Conservation (phyloP, 2,797 vertebrate species). For the Botia kubotai region DNA sequence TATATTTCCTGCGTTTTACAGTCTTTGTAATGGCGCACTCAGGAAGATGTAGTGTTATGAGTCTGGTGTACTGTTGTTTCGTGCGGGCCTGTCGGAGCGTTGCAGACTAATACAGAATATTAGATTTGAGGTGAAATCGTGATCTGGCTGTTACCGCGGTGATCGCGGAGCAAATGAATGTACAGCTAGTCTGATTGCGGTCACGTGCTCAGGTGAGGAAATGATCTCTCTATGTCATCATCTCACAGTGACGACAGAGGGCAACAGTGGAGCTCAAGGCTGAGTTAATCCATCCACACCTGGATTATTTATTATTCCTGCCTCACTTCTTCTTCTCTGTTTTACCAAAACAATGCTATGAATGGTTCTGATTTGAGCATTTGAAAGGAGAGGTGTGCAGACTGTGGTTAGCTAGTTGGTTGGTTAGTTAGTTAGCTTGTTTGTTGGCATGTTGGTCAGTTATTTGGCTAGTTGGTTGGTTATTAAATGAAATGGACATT, state of each 20-base stretch:
- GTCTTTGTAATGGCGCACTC: neutral
- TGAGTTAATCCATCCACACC: neutral
- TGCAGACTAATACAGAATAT: slow-evolving; percentile 10
- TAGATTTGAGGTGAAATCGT: slow-evolving; percentile 20
- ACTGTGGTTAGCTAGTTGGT: neutral
- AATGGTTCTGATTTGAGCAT: neutral
- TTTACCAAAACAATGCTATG: neutral
- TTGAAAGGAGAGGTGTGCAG: neutral
- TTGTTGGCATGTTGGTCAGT: neutral
- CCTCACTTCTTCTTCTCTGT: neutral
- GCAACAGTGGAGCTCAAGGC: slow-evolving; percentile 5
- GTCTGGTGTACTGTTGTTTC: neutral
- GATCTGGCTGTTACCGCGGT: slow-evolving; percentile 1
- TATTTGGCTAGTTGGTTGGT: neutral
- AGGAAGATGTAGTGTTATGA: slow-evolving; percentile 28
- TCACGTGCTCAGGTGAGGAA: neutral
- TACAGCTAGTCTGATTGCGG: slow-evolving; percentile 13
- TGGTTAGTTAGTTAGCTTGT: neutral
- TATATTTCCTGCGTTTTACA: slow-evolving; percentile 22
- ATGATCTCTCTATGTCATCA: slow-evolving; percentile 20
- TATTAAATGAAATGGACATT: neutral
- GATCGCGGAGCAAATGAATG: neutral
- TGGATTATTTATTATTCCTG: slow-evolving; percentile 21
- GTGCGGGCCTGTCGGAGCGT: neutral
- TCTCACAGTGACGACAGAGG: neutral